Evolutionary conservation across 1,140 invertebrate species (phyloP), one percentile per base, ranked within the genome.

Genomic region (Cotesia chilonis): DNA sequence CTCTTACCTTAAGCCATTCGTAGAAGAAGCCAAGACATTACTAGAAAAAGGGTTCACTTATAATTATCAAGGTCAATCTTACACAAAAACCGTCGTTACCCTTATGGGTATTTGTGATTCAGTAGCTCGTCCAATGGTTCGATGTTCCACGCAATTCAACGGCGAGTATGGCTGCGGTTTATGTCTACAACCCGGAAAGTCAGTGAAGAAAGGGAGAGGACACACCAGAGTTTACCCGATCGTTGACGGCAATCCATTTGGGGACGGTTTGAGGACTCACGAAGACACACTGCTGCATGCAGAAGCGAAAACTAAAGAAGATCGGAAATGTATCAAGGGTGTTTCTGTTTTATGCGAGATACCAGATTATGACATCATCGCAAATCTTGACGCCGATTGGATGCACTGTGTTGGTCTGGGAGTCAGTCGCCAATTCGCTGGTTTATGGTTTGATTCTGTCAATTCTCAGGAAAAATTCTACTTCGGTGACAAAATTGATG

Each of bases 371-470:
- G 69, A 76, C 14, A 63, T 76, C n/a, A 66, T 74, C 9, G 4
- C 37, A 1, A 66, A 47, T 51, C 7, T 77, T 10, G 57, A 37
- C 4, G 37, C 36, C n/a, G 77, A 78, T 54, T 74, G 72, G 61
- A 76, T 77, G 71, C 77, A 78, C 51, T 37, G 36, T 0, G 70
- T 76, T 41, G 28, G 71, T 36, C 70, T 76, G 37, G 76, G 73
- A 4, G 64, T 75, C 9, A 65, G 61, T 38, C 17, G 65, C 7
- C 61, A 70, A 41, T 65, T 76, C n/a, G 51, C 59, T n/a, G 63
- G 65, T 14, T 54, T 78, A 28, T 79, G 68, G 71, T 75, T 77
- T 70, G 65, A 70, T 72, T 69, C 77, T 7, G 28, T 6, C 5
- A 66, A 72, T 70, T 57, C 70, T 17, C 36, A 64, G n/a, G 68